Evolutionary conservation across 2,888 invertebrate genomes (phyloP).

Genomic region (Plagiodera versicolora): DNA sequence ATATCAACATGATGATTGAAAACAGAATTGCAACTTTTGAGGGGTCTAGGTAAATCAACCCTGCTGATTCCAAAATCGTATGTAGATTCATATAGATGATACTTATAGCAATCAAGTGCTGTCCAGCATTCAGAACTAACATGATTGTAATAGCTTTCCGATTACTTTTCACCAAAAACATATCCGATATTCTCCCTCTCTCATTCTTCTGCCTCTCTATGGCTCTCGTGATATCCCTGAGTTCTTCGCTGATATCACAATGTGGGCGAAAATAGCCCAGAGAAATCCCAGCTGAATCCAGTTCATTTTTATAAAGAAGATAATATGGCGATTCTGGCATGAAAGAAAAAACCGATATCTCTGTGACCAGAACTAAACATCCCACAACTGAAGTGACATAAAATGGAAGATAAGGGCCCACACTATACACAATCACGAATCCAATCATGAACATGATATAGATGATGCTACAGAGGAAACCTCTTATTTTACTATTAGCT

Average conservation of each 20-base stretch:
- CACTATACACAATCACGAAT: slow-evolving; percentile 42
- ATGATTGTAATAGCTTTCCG: slow-evolving; percentile 49
- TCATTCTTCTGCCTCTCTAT: slow-evolving; percentile 47
- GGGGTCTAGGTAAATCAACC: slow-evolving; percentile 44
- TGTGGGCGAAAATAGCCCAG: slow-evolving; percentile 40
- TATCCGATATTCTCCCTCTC: slow-evolving; percentile 47
- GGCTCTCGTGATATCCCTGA: slow-evolving; percentile 46
- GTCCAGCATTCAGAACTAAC: slow-evolving; percentile 48
- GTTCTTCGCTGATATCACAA: slow-evolving; percentile 43
- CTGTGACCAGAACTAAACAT: slow-evolving; percentile 39
- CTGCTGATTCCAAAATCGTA: slow-evolving; percentile 48
- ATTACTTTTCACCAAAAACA: slow-evolving; percentile 48
- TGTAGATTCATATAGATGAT: slow-evolving; percentile 53
- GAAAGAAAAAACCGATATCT: slow-evolving; percentile 45
- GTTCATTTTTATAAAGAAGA: slow-evolving; percentile 41
- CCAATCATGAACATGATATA: slow-evolving; percentile 49
- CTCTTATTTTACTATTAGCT: slow-evolving; percentile 48
- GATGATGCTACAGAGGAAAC: slow-evolving; percentile 45
- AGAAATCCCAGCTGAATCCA: slow-evolving; percentile 42
- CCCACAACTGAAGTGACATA: slow-evolving; percentile 47
- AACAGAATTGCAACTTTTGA: slow-evolving; percentile 48
- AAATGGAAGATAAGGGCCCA: slow-evolving; percentile 44
- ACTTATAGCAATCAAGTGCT: slow-evolving; percentile 51
- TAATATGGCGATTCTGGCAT: slow-evolving; percentile 52
- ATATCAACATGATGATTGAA: slow-evolving; percentile 47